Conservation (phyloP, 2,797 vertebrate genomes). For the Arnoldichthys spilopterus region DNA sequence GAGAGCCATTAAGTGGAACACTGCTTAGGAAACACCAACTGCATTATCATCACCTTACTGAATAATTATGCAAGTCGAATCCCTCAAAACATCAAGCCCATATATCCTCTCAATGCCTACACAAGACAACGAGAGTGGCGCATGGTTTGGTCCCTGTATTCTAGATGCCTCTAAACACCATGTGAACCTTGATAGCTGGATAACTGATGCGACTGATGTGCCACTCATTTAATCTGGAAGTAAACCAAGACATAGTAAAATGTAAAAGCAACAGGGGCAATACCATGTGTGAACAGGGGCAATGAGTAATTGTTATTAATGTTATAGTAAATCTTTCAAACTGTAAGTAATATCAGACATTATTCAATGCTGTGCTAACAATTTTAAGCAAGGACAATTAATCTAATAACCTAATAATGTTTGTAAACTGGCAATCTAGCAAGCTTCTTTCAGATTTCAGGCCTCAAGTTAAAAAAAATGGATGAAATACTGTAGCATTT, state of each 20-base stretch:
- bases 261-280: neutral
- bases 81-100: neutral
- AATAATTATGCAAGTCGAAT: conserved; percentile 6
- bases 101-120: conserved; percentile 23
- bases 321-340: too few relatives aligned
- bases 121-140: neutral
- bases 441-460: too few relatives aligned
- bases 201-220: neutral
- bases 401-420: too few relatives aligned
- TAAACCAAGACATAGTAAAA: neutral
- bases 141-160: neutral
- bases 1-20: conserved; percentile 30
- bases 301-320: too few relatives aligned
- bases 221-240: neutral
- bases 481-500: too few relatives aligned
- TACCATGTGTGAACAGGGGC: too few relatives aligned
- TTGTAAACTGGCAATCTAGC: too few relatives aligned
- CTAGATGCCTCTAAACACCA: neutral
- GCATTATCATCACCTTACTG: conserved; percentile 17
- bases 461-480: too few relatives aligned
- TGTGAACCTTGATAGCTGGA: neutral
- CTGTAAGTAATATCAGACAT: too few relatives aligned
- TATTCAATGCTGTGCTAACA: too few relatives aligned
- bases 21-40: conserved; percentile 29
- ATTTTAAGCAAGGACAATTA: too few relatives aligned